Base-by-base conservation (phyloP, 2,113 vertebrate genomes). In the Triplophysa dalaica region DNA sequence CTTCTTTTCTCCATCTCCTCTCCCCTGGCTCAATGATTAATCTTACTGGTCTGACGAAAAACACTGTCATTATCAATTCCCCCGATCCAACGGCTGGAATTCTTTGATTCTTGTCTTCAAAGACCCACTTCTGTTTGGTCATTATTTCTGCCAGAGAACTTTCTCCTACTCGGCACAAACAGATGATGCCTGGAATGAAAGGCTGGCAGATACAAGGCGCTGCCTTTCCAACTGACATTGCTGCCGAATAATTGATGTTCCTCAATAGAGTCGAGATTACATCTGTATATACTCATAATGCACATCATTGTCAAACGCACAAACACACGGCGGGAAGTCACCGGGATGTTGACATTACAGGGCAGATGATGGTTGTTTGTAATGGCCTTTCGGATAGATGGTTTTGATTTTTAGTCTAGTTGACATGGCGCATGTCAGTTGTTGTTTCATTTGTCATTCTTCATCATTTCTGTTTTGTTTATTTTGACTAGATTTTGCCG, bases 51-150 rank as follows among this genome's bases (percentile, higher is more conserved):
- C 85, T 88, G 78, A 89, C 60, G 65, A 61, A 91, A 86, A 89
- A 93, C 89, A 89, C 78, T 87, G 82, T 89, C 88, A 89, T 90
- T 93, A 92, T 90, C 88, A 89, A 82, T 90, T 91, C 80, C 84
- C 78, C 89, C 77, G 82, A 92, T 90, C 84, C 82, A 84, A 79
- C 78, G 79, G 84, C 82, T 90, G 86, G 81, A 81, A 88, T 91
- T 86, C 89, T 91, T 87, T 90, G 87, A 91, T 91, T 89, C 87
- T 48, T 75, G 83, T 87, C 86, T 87, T 83, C 64, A 79, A 76
- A 85, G 86, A 83, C 84, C 79, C 77, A 68, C 74, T 69, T 86
- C 87, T 82, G 80, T 84, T 84, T 87, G 86, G 86, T 87, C 87
- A 87, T 89, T 89, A 88, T 89, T 88, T 87, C 81, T 87, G 80